These are phyloP conservation scores for Agriopis aurantiaria DNA, from an alignment of 2,888 invertebrate genomes.

Conservation along the genomic window DNA sequence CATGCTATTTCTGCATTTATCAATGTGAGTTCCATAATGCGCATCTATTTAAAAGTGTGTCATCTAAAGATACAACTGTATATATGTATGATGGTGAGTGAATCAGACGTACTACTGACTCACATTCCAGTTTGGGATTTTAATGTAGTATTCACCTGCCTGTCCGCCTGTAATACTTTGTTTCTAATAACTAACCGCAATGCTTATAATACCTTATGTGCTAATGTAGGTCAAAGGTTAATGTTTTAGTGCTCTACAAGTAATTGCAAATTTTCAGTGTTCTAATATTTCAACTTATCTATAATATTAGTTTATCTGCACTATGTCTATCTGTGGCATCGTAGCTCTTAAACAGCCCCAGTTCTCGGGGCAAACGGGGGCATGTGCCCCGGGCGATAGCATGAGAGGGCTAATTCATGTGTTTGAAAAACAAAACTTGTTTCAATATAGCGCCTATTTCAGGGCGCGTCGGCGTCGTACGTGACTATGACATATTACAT, in stretches of 20 bases:
- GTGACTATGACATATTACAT: too few relatives aligned
- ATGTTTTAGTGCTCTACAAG: neutral
- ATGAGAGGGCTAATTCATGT: too few relatives aligned
- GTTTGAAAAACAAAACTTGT: too few relatives aligned
- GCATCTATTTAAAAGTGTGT: conserved; percentile 12
- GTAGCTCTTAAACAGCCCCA: too few relatives aligned
- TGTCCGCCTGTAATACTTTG: conserved; percentile 4
- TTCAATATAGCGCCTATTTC: too few relatives aligned
- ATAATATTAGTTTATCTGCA: too few relatives aligned
- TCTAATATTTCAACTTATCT: neutral
- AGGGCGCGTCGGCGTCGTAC: too few relatives aligned
- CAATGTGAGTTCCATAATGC: conserved; percentile 7
- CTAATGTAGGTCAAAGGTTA: neutral
- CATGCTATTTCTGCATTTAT: conserved; percentile 1
- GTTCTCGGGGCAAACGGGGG: too few relatives aligned
- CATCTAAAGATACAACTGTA: neutral
- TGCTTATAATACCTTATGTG: conserved; percentile 4
- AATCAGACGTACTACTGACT: conserved; percentile 11
- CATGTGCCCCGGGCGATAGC: too few relatives aligned
- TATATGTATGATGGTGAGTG: conserved; percentile 7
- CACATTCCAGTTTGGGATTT: neutral
- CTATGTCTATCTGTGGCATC: too few relatives aligned
- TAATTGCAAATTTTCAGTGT: neutral
- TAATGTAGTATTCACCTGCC: neutral
- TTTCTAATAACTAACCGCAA: neutral